Percentiles rank a stretch among this genome's conserved stretches.
Conservation (phyloP, 2,113 vertebrate species). For the Puntigrus tetrazona region DNA sequence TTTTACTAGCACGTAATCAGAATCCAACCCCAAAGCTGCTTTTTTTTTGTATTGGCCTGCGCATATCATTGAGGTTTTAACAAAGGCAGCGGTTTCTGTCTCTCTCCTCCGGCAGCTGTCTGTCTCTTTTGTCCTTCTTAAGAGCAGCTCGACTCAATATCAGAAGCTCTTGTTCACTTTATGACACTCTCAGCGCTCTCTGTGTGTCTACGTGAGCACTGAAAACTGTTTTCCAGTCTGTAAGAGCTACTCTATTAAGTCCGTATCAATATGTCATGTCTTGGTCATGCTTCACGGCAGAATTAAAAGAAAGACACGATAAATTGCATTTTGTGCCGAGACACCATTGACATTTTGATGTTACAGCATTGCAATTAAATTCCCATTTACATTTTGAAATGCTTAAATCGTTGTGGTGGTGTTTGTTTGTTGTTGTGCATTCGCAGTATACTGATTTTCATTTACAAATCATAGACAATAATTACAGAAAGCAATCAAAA, state of each 20-base stretch:
- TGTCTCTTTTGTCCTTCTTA: conserved; percentile 45
- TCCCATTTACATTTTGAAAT: not conserved
- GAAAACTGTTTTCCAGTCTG: not conserved
- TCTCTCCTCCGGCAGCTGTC: conserved; percentile 39
- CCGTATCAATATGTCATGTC: not conserved
- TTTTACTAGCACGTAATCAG: not conserved
- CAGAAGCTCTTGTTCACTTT: conserved; percentile 10
- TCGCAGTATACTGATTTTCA: not conserved
- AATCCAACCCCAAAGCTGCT: not conserved
- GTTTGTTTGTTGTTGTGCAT: not conserved
- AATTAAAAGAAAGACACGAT: not conserved
- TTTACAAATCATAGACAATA: not conserved
- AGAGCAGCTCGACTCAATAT: not conserved
- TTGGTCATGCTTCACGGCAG: not conserved
- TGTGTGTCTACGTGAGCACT: not conserved
- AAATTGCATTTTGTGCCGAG: not conserved
- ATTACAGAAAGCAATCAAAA: not conserved
- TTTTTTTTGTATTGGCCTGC: not conserved
- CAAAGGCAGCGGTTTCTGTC: not conserved
- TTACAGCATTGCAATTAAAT: not conserved
- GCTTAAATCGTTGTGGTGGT: not conserved
- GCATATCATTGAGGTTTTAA: not conserved
- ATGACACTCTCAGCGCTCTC: not conserved
- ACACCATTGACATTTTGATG: not conserved
- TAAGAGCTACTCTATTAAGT: not conserved